Evolutionary conservation across 2,888 invertebrate genomes (phyloP), one percentile per base, ranked within the genome.

Genomic region (Agrilus cyanescens): DNA sequence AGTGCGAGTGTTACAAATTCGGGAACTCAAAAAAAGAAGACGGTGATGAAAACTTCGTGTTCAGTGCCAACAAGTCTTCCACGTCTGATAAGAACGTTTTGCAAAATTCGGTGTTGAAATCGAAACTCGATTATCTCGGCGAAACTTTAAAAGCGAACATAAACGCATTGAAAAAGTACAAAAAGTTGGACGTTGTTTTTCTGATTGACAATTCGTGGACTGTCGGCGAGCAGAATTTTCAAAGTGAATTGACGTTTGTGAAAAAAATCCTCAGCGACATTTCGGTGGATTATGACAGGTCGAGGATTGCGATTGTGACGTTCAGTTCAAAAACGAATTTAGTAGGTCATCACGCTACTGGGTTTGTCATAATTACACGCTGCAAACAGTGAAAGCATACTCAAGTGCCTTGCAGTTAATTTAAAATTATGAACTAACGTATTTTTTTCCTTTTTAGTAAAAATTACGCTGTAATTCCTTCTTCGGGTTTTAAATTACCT

Each of bases 201-300:
- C 63, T 82, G 36, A 75, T 82, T 36, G 82, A 82, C 54, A 74
- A 76, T 12, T 81, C 81, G n/a, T 76, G 76, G 0, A 80, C 79
- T 50, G 78, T 82, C 3, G 82, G 81, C 1, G 68, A 70, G 47
- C 62, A 68, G 14, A 80, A 82, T 61, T 82, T 82, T 58, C 65
- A 67, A 46, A 78, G 76, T 57, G 82, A 82, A 58, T 60, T 82
- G 38, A 76, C 74, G 55, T 81, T 82, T 58, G 79, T 81, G 32
- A 73, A 74, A 55, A 80, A 76, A 57, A 61, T 82, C 5, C 57
- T 82, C 33, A 75, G 79, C 25, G 77, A 78, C 55, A 77, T 82
- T 49, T 75, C 75, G 1, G 78, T 82, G 14, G 77, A 78, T 50
- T 70, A 69, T 37, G 71, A 75, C 53, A 71, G 76, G 32, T 77